A percentile compares a stretch with the other conserved stretches of the same genome.
Conservation (phyloP, 2,888 invertebrate genomes). For the Parasteatoda lunata region DNA sequence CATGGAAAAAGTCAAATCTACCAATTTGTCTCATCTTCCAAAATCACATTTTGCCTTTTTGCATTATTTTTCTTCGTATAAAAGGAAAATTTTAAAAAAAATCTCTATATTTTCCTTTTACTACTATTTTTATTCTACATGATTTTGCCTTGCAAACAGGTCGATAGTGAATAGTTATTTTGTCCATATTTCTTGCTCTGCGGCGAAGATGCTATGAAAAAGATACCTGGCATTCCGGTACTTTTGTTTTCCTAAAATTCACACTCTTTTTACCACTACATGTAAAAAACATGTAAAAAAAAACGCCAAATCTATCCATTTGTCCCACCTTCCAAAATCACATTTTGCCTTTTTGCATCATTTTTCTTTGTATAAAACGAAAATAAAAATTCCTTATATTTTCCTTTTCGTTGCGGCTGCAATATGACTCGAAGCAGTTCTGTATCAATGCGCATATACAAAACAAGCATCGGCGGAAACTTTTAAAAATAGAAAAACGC, state of each 20-base stretch:
- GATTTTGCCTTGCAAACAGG: too few species aligned
- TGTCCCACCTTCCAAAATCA: not conserved
- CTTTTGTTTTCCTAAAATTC: not conserved
- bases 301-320: slow-evolving; percentile 1
- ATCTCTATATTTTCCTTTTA: too few species aligned
- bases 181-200: too few species aligned
- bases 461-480: slow-evolving; percentile 29
- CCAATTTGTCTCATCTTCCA: not conserved
- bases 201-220: not conserved
- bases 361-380: slow-evolving; percentile 5
- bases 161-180: too few species aligned
- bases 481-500: slow-evolving; percentile 51
- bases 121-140: too few species aligned
- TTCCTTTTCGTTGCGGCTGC: slow-evolving; percentile 13
- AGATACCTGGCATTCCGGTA: not conserved
- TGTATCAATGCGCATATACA: slow-evolving; percentile 51
- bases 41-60: not conserved
- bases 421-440: slow-evolving; percentile 40
- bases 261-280: not conserved
- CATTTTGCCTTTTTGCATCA: not conserved
- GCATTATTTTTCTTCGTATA: not conserved
- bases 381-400: slow-evolving; percentile 7
- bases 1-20: slow-evolving; percentile 1
- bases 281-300: not conserved
- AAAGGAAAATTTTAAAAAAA: not conserved